Evolutionary conservation across 2,113 vertebrate species (phyloP), one percentile per base, ranked within the genome.

Genomic region (Mastomys coucha): DNA sequence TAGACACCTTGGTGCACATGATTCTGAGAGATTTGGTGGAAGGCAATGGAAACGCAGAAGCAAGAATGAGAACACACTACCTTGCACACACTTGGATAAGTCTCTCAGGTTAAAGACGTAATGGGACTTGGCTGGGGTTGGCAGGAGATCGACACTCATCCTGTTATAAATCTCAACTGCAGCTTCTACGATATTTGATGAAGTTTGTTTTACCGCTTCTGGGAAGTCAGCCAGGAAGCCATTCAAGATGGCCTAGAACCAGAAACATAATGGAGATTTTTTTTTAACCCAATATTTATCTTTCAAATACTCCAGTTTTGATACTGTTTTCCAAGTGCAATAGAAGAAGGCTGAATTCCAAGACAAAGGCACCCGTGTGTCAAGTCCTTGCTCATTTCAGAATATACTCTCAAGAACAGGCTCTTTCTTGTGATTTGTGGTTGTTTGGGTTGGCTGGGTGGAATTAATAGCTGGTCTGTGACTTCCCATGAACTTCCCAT

Each of bases 71-170:
- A 33, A 80, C 51, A 80, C 51, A 95, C 93, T 98, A 99, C 99
- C 99, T 98, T 99, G 99, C 53, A 99, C 98, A 97, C 99, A 99
- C 91, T 99, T 99, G 91, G 99, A 99, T 93, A 99, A 99, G 95
- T 99, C 99, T 78, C 99, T 97, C 58, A 99, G 98, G 97, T 99
- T 99, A 98, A 99, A 99, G 88, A 99, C 98, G 39, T 99, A 99
- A 97, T 99, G 99, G 69, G 99, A 99, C 98, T 99, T 99, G 96
- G 99, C 99, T 7, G 99, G 99, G 78, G 99, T 99, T 89, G 99
- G 99, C 69, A 99, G 98, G 95, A 99, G 98, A 97, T 99, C 99
- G 67, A 99, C 88, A 93, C 99, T 99, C 99, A 99, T 99, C 93
- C 99, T 98, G 91, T 98, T 97, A 95, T 99, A 99, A 97, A 99